Evolutionary conservation across 2,113 vertebrate genomes (phyloP).

Genomic region (Syrrhaptes paradoxus): DNA sequence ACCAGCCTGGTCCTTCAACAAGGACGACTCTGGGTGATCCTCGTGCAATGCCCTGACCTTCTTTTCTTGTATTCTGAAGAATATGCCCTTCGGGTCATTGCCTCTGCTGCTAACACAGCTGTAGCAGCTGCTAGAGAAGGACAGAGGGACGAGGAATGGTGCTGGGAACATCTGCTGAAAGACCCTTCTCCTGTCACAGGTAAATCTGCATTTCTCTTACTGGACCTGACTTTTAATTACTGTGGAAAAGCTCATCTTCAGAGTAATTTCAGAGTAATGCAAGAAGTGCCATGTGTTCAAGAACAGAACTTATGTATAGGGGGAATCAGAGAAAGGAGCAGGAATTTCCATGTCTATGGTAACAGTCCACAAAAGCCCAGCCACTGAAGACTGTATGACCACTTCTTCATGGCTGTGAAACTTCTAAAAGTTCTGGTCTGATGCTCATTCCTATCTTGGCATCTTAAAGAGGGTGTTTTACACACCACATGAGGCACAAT

Average conservation of each 20-base stretch:
- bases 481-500: background rate
- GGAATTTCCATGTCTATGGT: background rate
- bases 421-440: background rate
- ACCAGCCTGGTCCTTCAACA: background rate
- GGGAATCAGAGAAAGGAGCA: background rate
- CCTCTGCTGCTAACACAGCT: background rate
- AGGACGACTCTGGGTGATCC: background rate
- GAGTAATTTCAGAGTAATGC: background rate
- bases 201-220: background rate
- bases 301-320: background rate
- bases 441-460: background rate
- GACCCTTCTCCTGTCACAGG: background rate
- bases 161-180: background rate
- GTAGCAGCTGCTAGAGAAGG: background rate
- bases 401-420: background rate
- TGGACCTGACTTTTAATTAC: background rate
- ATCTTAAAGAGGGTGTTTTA: background rate
- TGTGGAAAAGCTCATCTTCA: background rate
- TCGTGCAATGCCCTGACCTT: background rate
- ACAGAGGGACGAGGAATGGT: background rate
- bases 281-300: background rate
- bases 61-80: background rate
- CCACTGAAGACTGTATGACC: background rate
- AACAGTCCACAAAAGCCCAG: constrained; percentile 1
- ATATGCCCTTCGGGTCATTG: background rate